Base-by-base conservation (phyloP, 2,888 invertebrate species). In the Meteorus colon region DNA sequence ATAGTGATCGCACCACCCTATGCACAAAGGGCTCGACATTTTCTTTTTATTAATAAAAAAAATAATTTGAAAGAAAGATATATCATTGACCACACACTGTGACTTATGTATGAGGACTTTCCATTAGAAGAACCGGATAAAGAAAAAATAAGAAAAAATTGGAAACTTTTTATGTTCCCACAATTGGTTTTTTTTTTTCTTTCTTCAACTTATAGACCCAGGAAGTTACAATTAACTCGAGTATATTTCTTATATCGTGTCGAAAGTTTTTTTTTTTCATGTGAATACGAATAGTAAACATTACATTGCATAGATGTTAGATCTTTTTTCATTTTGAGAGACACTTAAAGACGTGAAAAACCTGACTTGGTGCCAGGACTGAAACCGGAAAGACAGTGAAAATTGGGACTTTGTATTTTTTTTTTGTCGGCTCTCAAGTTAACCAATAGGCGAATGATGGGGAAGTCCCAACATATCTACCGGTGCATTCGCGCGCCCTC, bases 391-490 rank as follows among this genome's bases (percentile, higher is more conserved):
- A 74, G 73, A 73, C 69, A 45, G 65, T 70, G 78, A 71, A 78
- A 77, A 76, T 79, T 76, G 60, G 55, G 65, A 37, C 14, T 12
- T 2, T 16, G 48, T n/a, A 48, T n/a, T 14, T 0, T n/a, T 48
- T 48, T 24, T 65, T 65, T 65, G 65, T 34, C 37, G 65, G 65
- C 37, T 16, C 37, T 65, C 0, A 19, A 65, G 5, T 55, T 55
- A 19, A 55, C 37, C 65, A 65, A 65, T 65, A 60, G 63, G 55
- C 51, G 60, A 59, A 78, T 66, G 66, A 70, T 16, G 77, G 80
- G 80, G 65, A 41, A 41, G 37, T 37, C 16, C 24, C 79, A 80
- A 78, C 80, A 85, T 84, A 86, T 87, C 85, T 84, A 85, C 80
- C 82, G 84, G 84, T 82, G 79, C 55, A 81, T 81, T 77, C 79